Evolutionary conservation across 2,113 vertebrate species (phyloP), one percentile per base, ranked within the genome.

Genomic region (Solea solea): DNA sequence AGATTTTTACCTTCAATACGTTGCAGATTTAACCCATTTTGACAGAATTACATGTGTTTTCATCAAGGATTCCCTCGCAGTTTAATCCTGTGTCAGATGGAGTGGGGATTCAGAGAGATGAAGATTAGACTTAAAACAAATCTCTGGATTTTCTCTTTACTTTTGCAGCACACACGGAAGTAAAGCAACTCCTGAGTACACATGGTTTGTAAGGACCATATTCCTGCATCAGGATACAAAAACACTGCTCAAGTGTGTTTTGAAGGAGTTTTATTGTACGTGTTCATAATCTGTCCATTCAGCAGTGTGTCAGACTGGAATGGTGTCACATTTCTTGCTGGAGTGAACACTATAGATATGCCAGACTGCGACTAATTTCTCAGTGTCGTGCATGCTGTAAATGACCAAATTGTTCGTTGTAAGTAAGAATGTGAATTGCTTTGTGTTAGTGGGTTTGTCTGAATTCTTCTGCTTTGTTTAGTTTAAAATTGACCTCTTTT

Each of bases 361-460:
- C 13, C 45, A 53, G 45, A 70, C 63, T 64, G 44, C 48, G 12
- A 25, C 49, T 59, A 27, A 79, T 84, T 79, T 68, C 64, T 58
- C 56, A 54, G 64, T 40, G 64, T 42, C 44, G 68, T 13, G 3
- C 28, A 60, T 52, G 72, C 72, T 57, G 57, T 39, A 67, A 58
- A 72, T 68, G 74, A 73, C 71, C 69, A 84, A 73, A 83, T 78
- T 73, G 76, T 74, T 75, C 70, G 80, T 78, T 54, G 28, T 7
- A 10, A 56, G 67, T 80, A 74, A 81, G 78, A 60, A 14, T 48
- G 27, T 52, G 9, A 53, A 21, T 14, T 51, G 48, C 48, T 64
- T 63, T 68, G 25, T 59, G 49, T n/a, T n/a, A n/a, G n/a, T n/a
- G n/a, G n/a, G n/a, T 48, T 9, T 53, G 46, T 3, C 28, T 40